Percentiles rank a stretch among this genome's conserved stretches.
phyloP scores from a whole-genome alignment of 2,888 invertebrate species.

The Athrips mouffetella region DNA sequence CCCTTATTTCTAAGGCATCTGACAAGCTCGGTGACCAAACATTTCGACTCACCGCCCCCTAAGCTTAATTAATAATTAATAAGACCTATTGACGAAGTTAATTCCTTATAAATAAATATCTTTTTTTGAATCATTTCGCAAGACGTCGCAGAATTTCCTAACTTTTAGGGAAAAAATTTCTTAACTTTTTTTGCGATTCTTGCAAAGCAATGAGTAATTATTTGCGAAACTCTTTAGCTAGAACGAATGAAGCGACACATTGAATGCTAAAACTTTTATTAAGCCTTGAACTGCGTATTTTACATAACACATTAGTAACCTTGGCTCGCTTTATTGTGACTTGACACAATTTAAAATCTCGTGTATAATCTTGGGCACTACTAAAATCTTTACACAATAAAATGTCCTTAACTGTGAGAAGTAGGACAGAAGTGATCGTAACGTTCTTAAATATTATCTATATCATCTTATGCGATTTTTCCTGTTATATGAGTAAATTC shows the following conservation, averaged over 20 bases:
- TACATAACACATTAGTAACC: constrained; percentile 12
- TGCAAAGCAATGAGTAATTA: not conserved
- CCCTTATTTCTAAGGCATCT: no score
- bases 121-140: not conserved
- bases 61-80: no score
- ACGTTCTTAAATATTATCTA: no score
- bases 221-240: constrained; percentile 13
- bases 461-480: no score
- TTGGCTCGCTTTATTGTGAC: constrained; percentile 13
- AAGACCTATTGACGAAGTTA: no score
- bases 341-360: constrained; percentile 3
- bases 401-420: not conserved
- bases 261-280: constrained; percentile 9
- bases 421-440: no score
- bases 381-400: not conserved
- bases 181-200: no score
- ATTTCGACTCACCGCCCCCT: no score
- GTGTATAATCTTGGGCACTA: not conserved
- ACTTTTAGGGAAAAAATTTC: not conserved
- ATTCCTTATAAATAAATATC: no score
- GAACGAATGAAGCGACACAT: constrained; percentile 3
- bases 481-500: no score
- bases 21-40: no score
- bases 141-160: constrained; percentile 13
- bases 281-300: constrained; percentile 15